A percentile compares a stretch with the other conserved stretches of the same genome.
Conservation (phyloP, 2,888 invertebrate genomes). For the Parasteatoda lunata region DNA sequence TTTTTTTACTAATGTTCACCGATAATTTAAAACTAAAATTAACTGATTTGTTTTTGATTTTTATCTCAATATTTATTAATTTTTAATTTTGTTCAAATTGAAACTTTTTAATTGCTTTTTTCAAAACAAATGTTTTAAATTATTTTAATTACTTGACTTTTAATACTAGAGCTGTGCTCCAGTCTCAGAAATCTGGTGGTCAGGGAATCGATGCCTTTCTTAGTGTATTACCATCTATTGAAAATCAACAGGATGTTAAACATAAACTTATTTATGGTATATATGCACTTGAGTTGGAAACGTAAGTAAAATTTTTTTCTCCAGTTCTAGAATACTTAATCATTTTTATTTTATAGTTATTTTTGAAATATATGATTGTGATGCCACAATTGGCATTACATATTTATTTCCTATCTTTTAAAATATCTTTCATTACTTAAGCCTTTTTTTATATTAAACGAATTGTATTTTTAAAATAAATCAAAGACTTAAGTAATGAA, state of each 20-base stretch:
- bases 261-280: conserved; percentile 43
- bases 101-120: neutral
- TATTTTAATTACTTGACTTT: too few relatives aligned
- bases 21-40: neutral
- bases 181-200: conserved; percentile 19
- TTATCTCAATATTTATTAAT: neutral
- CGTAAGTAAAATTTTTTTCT: conserved; percentile 13
- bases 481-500: too few relatives aligned
- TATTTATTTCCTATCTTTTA: too few relatives aligned
- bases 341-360: too few relatives aligned
- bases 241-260: conserved; percentile 51
- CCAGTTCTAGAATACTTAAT: too few relatives aligned
- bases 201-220: conserved; percentile 53
- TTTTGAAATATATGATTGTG: too few relatives aligned
- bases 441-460: too few relatives aligned
- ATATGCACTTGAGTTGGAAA: conserved; percentile 52
- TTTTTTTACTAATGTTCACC: too few relatives aligned
- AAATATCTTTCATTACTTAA: too few relatives aligned
- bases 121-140: neutral
- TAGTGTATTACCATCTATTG: conserved; percentile 34
- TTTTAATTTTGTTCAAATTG: neutral
- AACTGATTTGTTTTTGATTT: neutral
- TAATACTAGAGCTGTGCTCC: conserved; percentile 15
- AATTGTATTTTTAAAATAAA: too few relatives aligned
- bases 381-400: too few relatives aligned